phyloP scores from a whole-genome alignment of 2,797 vertebrate genomes.

The Anolis apletophallus region DNA sequence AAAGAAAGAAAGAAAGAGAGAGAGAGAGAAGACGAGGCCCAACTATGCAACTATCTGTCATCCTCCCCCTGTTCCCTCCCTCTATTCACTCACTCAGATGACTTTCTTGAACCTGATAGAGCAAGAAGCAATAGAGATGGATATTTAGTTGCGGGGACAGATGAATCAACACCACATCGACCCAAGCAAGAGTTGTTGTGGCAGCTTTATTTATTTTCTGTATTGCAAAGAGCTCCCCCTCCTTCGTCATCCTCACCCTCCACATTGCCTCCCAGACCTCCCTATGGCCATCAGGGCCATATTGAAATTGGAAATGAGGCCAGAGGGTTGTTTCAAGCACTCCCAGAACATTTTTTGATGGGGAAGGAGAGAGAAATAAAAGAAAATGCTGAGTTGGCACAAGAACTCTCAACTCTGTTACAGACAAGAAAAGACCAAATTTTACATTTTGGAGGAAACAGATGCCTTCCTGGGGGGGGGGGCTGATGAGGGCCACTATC shows the following conservation, averaged over 20 bases:
- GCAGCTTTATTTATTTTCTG: slow-evolving; percentile 38
- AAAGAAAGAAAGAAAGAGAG: neutral
- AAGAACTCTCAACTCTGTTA: neutral
- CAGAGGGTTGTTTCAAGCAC: neutral
- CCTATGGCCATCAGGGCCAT: neutral
- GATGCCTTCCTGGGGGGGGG: neutral
- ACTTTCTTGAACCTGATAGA: slow-evolving; percentile 44
- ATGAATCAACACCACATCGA: slow-evolving; percentile 16
- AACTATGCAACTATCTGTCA: slow-evolving; percentile 15
- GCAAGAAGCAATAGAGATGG: slow-evolving; percentile 26
- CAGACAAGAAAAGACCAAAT: no score
- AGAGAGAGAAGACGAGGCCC: neutral
- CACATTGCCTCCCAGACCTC: neutral
- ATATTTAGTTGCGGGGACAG: slow-evolving; percentile 24
- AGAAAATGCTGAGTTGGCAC: neutral
- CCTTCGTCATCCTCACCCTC: neutral
- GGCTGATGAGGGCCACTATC: no score
- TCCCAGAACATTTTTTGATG: neutral
- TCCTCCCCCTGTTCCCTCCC: neutral
- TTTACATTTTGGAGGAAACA: neutral
- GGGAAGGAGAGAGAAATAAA: neutral
- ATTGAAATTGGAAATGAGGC: neutral
- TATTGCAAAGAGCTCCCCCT: neutral
- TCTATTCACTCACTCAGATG: slow-evolving; percentile 38
- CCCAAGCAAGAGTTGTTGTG: slow-evolving; percentile 2